Evolutionary conservation across 2,797 vertebrate species (phyloP).

Genomic region (Artibeus lituratus): DNA sequence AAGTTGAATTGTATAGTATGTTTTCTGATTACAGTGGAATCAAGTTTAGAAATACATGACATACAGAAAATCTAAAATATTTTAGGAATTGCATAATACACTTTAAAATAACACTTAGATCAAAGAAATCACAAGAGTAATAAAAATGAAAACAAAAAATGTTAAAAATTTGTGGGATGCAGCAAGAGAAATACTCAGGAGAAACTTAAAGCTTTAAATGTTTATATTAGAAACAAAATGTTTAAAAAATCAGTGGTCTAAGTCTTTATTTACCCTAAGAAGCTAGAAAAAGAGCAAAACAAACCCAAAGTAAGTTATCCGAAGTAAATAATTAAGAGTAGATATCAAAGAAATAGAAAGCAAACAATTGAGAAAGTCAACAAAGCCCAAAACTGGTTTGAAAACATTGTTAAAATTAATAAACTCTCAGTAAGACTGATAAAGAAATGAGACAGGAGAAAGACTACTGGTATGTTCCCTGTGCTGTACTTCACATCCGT

Average conservation of each 20-base stretch:
- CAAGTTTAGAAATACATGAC: not conserved
- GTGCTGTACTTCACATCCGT: not conserved
- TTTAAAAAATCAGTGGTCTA: not conserved
- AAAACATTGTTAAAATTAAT: not conserved
- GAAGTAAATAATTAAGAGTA: not conserved
- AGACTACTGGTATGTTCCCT: not conserved
- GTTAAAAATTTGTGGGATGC: not conserved
- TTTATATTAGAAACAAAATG: not conserved
- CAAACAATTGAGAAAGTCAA: not conserved
- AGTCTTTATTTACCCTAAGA: not conserved
- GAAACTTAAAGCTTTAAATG: not conserved
- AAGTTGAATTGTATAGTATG: not conserved
- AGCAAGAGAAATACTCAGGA: not conserved
- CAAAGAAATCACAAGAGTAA: not conserved
- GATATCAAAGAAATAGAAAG: not conserved
- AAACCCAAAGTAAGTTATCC: not conserved
- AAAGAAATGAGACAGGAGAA: not conserved
- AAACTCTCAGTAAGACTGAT: not conserved
- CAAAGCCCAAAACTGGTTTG: not conserved
- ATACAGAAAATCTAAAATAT: not conserved
- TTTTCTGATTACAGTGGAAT: not conserved
- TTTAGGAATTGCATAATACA: not conserved
- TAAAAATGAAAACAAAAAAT: not conserved
- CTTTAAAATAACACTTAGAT: not conserved
- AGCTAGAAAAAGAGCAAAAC: not conserved